Percentiles rank a stretch among this genome's conserved stretches.
Conservation (phyloP, 2,888 invertebrate genomes). For the Drosophila formosana region DNA sequence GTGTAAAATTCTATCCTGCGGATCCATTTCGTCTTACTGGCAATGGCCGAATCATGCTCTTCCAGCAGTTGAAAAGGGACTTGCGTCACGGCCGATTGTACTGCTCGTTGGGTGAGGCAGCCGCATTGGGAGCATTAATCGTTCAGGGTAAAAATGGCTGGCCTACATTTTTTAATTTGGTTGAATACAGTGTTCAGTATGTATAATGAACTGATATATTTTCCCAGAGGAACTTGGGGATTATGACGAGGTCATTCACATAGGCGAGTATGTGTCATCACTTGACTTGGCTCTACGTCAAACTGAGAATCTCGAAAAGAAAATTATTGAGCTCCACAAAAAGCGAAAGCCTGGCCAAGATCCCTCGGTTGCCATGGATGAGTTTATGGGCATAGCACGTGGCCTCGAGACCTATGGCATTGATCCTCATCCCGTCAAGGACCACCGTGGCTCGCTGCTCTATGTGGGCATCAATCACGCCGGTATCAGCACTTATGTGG, state of each 20-base stretch:
- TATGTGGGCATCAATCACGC: constrained; percentile 98
- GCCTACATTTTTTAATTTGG: background rate
- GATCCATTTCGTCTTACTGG: constrained; percentile 97
- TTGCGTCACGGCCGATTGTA: constrained; percentile 97
- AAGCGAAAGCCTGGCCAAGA: constrained; percentile 94
- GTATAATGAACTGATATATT: background rate
- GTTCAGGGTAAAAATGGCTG: constrained; percentile 90
- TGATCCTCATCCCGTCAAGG: constrained; percentile 99
- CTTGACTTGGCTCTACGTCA: constrained; percentile 96
- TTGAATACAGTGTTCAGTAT: background rate
- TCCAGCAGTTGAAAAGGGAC: constrained; percentile 98
- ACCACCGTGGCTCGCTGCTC: constrained; percentile 95
- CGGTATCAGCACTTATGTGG: constrained; percentile 97
- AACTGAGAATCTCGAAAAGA: constrained; percentile 95
- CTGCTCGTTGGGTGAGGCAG: constrained; percentile 95
- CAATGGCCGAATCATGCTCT: constrained; percentile 97
- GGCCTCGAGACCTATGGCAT: constrained; percentile 98
- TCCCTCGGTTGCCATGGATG: constrained; percentile 94
- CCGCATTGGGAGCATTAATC: constrained; percentile 95
- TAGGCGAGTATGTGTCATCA: constrained; percentile 95
- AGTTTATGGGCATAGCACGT: constrained; percentile 96
- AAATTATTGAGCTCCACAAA: constrained; percentile 96
- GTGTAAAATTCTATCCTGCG: constrained; percentile 98
- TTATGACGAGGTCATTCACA: constrained; percentile 94
- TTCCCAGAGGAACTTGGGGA: constrained; percentile 96